Base-by-base conservation (phyloP, 2,888 invertebrate species). In the Spicauda simplicius region DNA sequence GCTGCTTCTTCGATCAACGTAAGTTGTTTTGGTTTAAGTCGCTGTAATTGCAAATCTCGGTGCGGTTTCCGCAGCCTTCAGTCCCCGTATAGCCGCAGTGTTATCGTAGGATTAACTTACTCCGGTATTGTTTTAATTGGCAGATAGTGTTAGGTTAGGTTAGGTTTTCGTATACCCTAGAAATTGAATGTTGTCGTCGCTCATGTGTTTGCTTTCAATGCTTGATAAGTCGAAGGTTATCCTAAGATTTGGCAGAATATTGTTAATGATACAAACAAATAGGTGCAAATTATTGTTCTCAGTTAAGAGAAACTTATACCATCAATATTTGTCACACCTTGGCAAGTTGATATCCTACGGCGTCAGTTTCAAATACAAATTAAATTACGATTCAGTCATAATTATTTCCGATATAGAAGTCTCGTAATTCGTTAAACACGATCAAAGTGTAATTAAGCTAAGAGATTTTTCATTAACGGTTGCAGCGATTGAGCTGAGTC, bases 1-100 rank as follows among this genome's bases (percentile, higher is more conserved):
- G 92, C 86, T 92, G 93, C 86, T 93, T 93, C 90, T 93, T 93
- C 89, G 93, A 93, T 90, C 93, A 93, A 91, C 93, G 93, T 93
- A 88, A 93, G 93, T 84, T 66, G 60, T 66, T 80, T 81, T 67
- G 72, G 69, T 74, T 73, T 69, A 64, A 48, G 65, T 54, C 56
- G 14, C 67, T 86, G 78, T 77, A 71, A 73, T 74, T 75, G 71
- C 70, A 70, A 70, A 71, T 67, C 64, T 66, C 64, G 25, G 56
- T 71, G 73, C 70, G 71, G 73, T 73, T 67, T 73, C 73, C 63
- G 70, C 69, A 71, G 60, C 57, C 63, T 8, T 63, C 55, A 52
- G 50, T 62, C 45, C 37, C 25, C 65, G 52, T 61, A 50, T 50
- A 58, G 52, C 53, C 64, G 52, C 63, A 64, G 67, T 65, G 56